Conservation (phyloP, 2,113 vertebrate species). For the Callopanchax toddi region DNA sequence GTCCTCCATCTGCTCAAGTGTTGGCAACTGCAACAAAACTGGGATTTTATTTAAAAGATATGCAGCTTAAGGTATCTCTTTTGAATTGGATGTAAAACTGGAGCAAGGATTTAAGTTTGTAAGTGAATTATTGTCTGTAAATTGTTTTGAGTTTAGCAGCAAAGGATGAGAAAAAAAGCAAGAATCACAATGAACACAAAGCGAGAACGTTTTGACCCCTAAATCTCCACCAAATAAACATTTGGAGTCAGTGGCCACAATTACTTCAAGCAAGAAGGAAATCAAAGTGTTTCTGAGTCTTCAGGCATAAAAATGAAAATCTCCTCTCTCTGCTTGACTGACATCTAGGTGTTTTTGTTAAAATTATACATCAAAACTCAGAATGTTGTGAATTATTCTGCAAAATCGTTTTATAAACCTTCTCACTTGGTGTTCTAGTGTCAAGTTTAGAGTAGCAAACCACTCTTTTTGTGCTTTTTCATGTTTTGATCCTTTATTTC, state of each 20-base stretch:
- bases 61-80: neutral
- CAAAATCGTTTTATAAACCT: neutral
- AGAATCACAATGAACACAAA: neutral
- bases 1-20: slow-evolving; percentile 19
- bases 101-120: slow-evolving; percentile 9
- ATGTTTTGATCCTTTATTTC: slow-evolving; percentile 13
- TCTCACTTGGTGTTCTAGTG: neutral
- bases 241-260: neutral
- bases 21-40: slow-evolving; percentile 1
- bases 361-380: neutral
- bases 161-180: neutral
- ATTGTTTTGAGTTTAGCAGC: neutral
- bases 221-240: neutral
- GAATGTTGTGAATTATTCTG: neutral
- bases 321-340: neutral
- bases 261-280: slow-evolving; percentile 1
- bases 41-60: slow-evolving; percentile 25
- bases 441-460: neutral
- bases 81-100: neutral
- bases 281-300: neutral
- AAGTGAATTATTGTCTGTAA: neutral
- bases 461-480: neutral
- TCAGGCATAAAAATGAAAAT: neutral
- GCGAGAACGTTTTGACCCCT: slow-evolving; percentile 1
- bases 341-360: neutral